Base-by-base conservation (phyloP, 2,888 invertebrate species). In the Drosophila emarginata region DNA sequence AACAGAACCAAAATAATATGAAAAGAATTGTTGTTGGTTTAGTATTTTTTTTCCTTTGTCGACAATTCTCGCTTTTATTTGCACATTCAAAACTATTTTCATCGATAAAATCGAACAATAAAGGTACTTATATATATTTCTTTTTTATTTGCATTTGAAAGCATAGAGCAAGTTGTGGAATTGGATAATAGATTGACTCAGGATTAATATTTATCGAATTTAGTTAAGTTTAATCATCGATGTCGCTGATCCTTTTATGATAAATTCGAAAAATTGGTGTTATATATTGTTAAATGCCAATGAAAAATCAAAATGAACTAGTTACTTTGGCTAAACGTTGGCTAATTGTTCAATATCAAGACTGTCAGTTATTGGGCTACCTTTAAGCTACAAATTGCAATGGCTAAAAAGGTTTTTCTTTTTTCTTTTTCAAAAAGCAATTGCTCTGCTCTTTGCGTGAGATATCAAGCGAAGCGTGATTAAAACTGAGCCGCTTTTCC, bases 11-110 rank as follows among this genome's bases (percentile, higher is more conserved):
- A 36, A 36, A 11, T 2, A 36, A 36, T 11, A 18, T 4, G 21
- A 21, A 21, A 45, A 12, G 45, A 45, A 45, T 4, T 4, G 45
- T 45, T 45, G 18, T 64, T 45, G 18, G 62, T 45, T 59, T 26
- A 2, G 15, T 51, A 11, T 36, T 39, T 26, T 37, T 53, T 6
- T 54, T 28, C 6, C 6, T 67, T 76, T 76, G 67, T 79, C 64
- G 71, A 72, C 73, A 77, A 82, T 82, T 76, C 76, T 85, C 86
- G 87, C 82, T 87, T 45, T 82, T 82, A 87, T 85, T 82, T 82
- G 83, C 77, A 21, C 77, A 85, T 79, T 85, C 79, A 82, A 82
- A 82, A 87, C 82, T 72, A 77, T 82, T 85, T 82, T 67, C 58
- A 85, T 79, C 85, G 87, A 85, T 77, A 77, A 67, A 28, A 12